Conservation (phyloP, 2,888 invertebrate species). For the Lapara coniferarum region DNA sequence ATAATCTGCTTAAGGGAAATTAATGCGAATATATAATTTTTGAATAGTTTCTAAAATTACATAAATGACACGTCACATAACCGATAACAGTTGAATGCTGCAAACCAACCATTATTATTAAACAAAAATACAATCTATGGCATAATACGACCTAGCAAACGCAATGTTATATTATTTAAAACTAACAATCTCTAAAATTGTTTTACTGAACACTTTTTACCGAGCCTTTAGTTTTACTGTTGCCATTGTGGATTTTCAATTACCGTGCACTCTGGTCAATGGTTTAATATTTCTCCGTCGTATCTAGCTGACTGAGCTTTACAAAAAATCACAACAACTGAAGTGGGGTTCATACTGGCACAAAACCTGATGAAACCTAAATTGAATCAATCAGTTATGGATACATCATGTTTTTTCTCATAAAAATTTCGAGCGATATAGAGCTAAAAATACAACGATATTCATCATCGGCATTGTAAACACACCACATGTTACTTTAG, state of each 20-base stretch:
- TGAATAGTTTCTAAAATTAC: conserved; percentile 10
- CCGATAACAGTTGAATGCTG: neutral
- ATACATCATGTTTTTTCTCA: neutral
- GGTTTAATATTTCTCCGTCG: neutral
- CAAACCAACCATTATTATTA: conserved; percentile 41
- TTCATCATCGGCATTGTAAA: conserved; percentile 11
- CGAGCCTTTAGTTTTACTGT: conserved; percentile 13
- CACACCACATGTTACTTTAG: conserved; percentile 17
- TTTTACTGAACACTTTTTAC: conserved; percentile 1
- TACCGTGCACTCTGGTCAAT: neutral
- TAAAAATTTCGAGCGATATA: neutral
- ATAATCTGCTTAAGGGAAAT: neutral
- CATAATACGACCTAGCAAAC: conserved; percentile 56
- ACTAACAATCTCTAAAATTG: conserved; percentile 2
- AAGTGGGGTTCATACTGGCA: conserved; percentile 7
- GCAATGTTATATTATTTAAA: neutral
- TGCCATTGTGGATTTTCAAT: neutral
- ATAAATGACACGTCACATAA: neutral
- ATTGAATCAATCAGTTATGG: conserved; percentile 2
- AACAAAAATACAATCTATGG: conserved; percentile 55
- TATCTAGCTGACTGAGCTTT: neutral
- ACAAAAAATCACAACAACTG: conserved; percentile 6
- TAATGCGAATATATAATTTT: neutral
- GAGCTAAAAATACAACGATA: conserved; percentile 2
- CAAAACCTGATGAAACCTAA: neutral